phyloP scores from a whole-genome alignment of 2,797 vertebrate species.

The Trachops cirrhosus region DNA sequence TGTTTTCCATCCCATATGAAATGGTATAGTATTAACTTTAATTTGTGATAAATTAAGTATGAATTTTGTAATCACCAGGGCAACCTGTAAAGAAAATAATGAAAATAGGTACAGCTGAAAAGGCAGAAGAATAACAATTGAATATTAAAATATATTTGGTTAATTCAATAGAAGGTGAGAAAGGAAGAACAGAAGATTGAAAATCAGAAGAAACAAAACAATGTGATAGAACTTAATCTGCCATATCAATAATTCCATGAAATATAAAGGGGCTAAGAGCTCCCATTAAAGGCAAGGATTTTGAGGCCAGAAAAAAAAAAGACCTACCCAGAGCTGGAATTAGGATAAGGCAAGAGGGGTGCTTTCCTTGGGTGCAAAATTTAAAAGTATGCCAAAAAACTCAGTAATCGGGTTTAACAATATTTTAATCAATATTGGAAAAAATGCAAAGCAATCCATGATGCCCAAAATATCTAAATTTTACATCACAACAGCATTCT shows the following conservation, averaged over 20 bases:
- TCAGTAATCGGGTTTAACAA: background rate
- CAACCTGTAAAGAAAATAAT: background rate
- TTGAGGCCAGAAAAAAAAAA: background rate
- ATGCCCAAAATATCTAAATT: background rate
- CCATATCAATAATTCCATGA: background rate
- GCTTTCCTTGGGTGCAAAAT: background rate
- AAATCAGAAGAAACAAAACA: background rate
- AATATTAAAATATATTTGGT: slow-evolving; percentile 12
- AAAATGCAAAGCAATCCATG: background rate
- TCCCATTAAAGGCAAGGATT: background rate
- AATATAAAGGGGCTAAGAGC: background rate
- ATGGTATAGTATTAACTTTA: background rate
- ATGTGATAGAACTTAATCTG: background rate
- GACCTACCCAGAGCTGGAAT: background rate
- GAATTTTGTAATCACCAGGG: background rate
- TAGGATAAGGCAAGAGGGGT: background rate
- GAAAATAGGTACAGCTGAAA: slow-evolving; percentile 13
- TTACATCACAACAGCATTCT: background rate
- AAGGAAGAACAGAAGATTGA: background rate
- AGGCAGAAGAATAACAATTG: background rate
- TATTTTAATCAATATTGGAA: background rate
- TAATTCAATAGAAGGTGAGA: background rate
- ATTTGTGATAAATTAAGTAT: background rate
- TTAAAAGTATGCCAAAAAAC: background rate
- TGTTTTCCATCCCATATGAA: background rate